phyloP scores from a whole-genome alignment of 2,888 invertebrate genomes.

The Synanthedon andrenaeformis region DNA sequence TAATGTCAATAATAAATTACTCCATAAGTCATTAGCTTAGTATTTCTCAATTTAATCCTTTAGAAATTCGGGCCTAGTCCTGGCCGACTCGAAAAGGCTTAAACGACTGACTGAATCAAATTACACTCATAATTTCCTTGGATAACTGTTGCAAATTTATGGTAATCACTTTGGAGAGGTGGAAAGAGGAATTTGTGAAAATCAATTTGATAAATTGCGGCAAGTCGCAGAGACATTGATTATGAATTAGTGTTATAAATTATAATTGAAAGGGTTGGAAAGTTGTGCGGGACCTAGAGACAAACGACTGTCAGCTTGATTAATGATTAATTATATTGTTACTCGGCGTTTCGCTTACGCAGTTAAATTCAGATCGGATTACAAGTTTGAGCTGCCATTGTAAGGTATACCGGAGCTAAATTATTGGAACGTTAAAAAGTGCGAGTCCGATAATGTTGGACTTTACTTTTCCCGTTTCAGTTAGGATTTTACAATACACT shows the following conservation, averaged over 20 bases:
- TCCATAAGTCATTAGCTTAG: constrained; percentile 13
- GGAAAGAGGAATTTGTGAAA: constrained; percentile 46
- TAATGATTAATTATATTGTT: constrained; percentile 66
- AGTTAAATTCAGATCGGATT: constrained; percentile 24
- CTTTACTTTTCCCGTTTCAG: no score
- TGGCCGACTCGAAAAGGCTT: not conserved
- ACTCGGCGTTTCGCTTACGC: constrained; percentile 28
- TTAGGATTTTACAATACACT: no score
- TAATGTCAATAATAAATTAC: constrained; percentile 12
- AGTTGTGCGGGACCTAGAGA: constrained; percentile 46
- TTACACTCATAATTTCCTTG: constrained; percentile 54
- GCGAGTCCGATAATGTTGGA: no score
- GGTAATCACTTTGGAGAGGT: constrained; percentile 40
- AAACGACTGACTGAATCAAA: constrained; percentile 41
- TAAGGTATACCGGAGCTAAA: not conserved
- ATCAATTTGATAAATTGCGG: constrained; percentile 66
- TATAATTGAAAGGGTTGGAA: constrained; percentile 63
- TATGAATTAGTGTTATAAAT: constrained; percentile 66
- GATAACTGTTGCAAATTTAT: constrained; percentile 59
- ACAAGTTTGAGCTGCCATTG: constrained; percentile 9
- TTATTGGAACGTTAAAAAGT: no score
- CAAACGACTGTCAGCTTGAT: constrained; percentile 60
- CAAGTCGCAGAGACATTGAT: constrained; percentile 51
- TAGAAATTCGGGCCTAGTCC: constrained; percentile 6
- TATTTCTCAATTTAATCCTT: constrained; percentile 23